phyloP scores from a whole-genome alignment of 1,140 invertebrate genomes.

The Apis dorsata region DNA sequence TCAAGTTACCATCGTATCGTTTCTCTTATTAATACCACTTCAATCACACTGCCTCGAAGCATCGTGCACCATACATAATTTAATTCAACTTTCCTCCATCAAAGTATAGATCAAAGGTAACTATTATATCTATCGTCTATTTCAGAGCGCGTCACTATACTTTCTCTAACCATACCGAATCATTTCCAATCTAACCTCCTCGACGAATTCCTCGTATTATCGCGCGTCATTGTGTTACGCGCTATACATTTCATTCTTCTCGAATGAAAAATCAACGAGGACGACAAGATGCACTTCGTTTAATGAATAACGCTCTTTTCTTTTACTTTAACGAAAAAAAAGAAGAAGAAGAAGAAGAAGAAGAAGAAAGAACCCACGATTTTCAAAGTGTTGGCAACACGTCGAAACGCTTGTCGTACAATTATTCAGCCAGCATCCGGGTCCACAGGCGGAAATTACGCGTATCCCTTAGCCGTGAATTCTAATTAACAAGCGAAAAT shows the following conservation, averaged over 20 bases:
- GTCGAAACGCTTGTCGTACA: not conserved
- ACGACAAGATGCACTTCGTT: not conserved
- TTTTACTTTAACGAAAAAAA: too few relatives aligned
- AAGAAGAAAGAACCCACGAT: not conserved
- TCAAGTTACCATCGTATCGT: not conserved
- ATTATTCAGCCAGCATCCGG: conserved; percentile 24
- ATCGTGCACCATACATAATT: not conserved
- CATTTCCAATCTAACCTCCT: not conserved
- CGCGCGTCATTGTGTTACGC: too few relatives aligned
- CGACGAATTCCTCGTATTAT: not conserved
- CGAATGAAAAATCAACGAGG: not conserved
- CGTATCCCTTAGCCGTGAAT: conserved; percentile 36
- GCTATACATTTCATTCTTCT: not conserved
- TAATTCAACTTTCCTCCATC: not conserved
- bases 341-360: not conserved
- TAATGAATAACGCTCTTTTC: not conserved
- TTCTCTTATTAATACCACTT: not conserved
- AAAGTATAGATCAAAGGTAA: not conserved
- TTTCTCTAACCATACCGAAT: not conserved
- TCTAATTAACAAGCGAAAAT: conserved; percentile 47
- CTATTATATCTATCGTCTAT: not conserved
- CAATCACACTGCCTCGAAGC: not conserved
- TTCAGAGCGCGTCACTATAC: not conserved
- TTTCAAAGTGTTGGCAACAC: not conserved
- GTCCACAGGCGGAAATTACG: conserved; percentile 24